phyloP scores from a whole-genome alignment of 2,888 invertebrate species.

The Reticulitermes lucifugus region DNA sequence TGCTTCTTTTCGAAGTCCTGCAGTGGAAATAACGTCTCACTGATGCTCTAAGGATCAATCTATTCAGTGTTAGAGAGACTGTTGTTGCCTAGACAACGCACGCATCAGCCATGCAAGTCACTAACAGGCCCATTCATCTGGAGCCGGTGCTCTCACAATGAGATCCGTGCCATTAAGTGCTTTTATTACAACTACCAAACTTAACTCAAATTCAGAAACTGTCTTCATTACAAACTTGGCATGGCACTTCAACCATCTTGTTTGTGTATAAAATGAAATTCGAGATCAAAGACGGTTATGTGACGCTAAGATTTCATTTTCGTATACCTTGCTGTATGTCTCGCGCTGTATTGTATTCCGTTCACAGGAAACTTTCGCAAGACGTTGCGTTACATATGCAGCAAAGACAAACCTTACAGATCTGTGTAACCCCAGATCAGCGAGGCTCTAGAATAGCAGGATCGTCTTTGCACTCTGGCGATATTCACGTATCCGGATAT shows the following conservation, averaged over 20 bases:
- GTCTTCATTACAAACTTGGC: slow-evolving; percentile 12
- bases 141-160: not conserved
- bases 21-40: too few relatives aligned
- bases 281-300: not conserved
- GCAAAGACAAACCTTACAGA: not conserved
- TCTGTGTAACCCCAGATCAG: not conserved
- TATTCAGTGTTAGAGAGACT: not conserved
- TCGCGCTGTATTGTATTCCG: not conserved
- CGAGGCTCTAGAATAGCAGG: not conserved
- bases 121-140: slow-evolving; percentile 6
- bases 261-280: slow-evolving; percentile 9
- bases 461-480: too few relatives aligned
- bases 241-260: not conserved
- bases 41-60: not conserved
- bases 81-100: slow-evolving; percentile 11
- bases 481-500: too few relatives aligned
- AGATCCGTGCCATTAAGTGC: not conserved
- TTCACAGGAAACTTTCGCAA: not conserved
- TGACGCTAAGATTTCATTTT: not conserved
- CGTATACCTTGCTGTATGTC: not conserved
- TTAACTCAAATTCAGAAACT: slow-evolving; percentile 6
- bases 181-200: not conserved
- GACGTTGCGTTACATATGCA: not conserved
- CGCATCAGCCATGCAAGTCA: not conserved
- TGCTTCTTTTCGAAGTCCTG: too few relatives aligned